A percentile compares a stretch with the other conserved stretches of the same genome.
These are phyloP conservation scores for Spilosoma lubricipeda DNA, from an alignment of 2,888 invertebrate genomes.

Conservation along the genomic window DNA sequence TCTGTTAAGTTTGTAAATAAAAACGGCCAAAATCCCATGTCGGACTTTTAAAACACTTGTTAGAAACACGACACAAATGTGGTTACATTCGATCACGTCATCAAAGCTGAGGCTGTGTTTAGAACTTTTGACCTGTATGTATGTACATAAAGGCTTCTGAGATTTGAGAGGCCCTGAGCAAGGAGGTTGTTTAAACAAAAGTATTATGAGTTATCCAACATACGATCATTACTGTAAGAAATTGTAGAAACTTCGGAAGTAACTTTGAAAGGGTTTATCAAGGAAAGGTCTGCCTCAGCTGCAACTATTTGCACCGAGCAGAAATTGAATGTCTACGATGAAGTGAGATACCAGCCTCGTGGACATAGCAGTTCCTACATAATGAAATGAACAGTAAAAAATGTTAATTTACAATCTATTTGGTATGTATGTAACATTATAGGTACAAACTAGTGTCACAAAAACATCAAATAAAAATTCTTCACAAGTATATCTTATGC, in stretches of 20 bases:
- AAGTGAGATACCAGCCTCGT: not conserved
- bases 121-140: conserved; percentile 10
- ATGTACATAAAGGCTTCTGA: conserved; percentile 12
- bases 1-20: too few species aligned
- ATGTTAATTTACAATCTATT: conserved; percentile 1
- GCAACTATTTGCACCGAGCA: not conserved
- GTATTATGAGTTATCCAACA: not conserved
- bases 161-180: conserved; percentile 23
- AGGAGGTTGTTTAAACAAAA: conserved; percentile 10
- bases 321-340: not conserved
- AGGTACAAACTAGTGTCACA: conserved; percentile 1
- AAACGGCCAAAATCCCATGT: too few species aligned
- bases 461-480: conserved; percentile 16
- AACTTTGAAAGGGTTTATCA: not conserved
- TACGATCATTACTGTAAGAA: not conserved
- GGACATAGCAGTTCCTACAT: not conserved
- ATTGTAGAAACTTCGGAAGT: not conserved
- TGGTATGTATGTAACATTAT: conserved; percentile 4
- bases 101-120: conserved; percentile 8
- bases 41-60: not conserved
- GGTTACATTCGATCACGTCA: conserved; percentile 9
- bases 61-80: not conserved
- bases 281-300: not conserved
- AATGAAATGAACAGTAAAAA: not conserved
- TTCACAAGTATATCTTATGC: not conserved